Evolutionary conservation across 1,140 invertebrate species (phyloP).

Genomic region (Drosophila arizonae): DNA sequence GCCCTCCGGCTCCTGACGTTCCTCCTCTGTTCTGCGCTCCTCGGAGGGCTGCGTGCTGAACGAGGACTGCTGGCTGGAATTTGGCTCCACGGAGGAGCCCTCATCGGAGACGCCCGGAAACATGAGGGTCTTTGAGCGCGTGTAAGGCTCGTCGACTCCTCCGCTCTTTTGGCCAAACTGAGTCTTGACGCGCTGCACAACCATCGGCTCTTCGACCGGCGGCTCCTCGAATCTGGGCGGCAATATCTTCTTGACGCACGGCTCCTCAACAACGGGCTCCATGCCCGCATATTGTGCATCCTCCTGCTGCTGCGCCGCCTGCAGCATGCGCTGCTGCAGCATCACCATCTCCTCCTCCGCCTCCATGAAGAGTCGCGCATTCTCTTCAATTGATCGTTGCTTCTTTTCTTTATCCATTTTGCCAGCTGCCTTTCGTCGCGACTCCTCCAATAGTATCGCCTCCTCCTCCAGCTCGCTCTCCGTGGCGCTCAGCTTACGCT

Average conservation of each 20-base stretch:
- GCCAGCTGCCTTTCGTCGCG: constrained; percentile 46
- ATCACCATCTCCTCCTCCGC: constrained; percentile 80
- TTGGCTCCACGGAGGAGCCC: constrained; percentile 71
- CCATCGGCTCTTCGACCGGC: constrained; percentile 26
- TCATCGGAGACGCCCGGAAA: constrained; percentile 77
- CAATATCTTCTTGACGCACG: constrained; percentile 56
- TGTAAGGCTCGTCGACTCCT: constrained; percentile 45
- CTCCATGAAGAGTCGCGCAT: constrained; percentile 71
- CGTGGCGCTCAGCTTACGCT: constrained; percentile 57
- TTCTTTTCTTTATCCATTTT: constrained; percentile 49
- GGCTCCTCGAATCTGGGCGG: constrained; percentile 58
- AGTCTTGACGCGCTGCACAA: constrained; percentile 73
- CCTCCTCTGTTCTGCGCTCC: constrained; percentile 51
- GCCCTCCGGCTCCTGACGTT: constrained; percentile 72
- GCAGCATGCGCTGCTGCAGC: constrained; percentile 62
- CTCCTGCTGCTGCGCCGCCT: constrained; percentile 47
- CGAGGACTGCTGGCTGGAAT: constrained; percentile 72
- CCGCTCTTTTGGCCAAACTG: constrained; percentile 66
- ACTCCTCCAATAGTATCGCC: constrained; percentile 43
- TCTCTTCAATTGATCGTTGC: constrained; percentile 75
- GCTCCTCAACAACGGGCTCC: constrained; percentile 67
- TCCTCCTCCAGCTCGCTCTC: constrained; percentile 74
- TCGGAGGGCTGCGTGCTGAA: constrained; percentile 72
- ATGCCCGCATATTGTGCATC: constrained; percentile 54
- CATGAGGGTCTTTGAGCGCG: constrained; percentile 56